These are phyloP conservation scores for Nomada goodeniana DNA, from an alignment of 2,888 invertebrate species.

Conservation along the genomic window DNA sequence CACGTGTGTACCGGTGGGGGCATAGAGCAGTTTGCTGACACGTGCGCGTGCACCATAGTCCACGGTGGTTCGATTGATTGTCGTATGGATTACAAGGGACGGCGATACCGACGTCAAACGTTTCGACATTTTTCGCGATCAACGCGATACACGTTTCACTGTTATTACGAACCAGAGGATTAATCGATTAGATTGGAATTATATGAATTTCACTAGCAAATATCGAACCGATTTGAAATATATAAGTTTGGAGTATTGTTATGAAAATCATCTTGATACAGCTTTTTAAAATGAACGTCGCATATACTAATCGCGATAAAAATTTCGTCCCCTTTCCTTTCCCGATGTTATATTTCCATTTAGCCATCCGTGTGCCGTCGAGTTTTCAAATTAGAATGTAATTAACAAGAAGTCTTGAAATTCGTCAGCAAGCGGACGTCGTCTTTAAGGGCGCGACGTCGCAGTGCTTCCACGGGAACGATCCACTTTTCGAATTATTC, in stretches of 20 bases:
- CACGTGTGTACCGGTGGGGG: too few species aligned
- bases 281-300: too few species aligned
- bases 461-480: background rate
- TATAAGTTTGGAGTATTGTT: too few species aligned
- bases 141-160: background rate
- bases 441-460: background rate
- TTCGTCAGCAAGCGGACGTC: constrained; percentile 1
- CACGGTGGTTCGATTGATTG: constrained; percentile 25
- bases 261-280: too few species aligned
- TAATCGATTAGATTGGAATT: background rate
- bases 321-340: too few species aligned
- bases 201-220: background rate
- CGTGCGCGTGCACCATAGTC: background rate
- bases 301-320: too few species aligned
- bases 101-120: constrained; percentile 14
- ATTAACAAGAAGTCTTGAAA: constrained; percentile 2
- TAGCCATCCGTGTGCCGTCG: background rate
- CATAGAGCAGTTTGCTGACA: too few species aligned
- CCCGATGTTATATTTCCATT: too few species aligned
- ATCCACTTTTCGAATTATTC: constrained; percentile 17
- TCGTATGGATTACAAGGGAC: background rate
- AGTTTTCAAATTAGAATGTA: background rate
- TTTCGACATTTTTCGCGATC: background rate
- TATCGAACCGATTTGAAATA: too few species aligned
- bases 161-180: background rate